Base-by-base conservation (phyloP, 2,888 invertebrate genomes). In the Microplitis manilae region DNA sequence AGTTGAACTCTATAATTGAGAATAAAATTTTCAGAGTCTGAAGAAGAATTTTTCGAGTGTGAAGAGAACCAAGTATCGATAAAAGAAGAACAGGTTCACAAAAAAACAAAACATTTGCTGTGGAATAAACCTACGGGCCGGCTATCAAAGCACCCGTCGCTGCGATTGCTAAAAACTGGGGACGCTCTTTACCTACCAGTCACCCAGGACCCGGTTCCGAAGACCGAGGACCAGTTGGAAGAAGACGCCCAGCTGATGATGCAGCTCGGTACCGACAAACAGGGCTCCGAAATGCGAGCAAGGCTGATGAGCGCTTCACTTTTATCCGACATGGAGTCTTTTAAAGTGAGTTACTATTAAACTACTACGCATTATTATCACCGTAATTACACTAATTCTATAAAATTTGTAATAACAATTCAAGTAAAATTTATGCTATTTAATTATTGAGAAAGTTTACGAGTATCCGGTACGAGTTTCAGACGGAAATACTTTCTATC, bases 301-400 rank as follows among this genome's bases (percentile, higher is more conserved):
- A 94, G 96, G 87, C 95, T 99, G 93, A 98, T 99, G 96, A 96
- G 97, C 88, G 97, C 98, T 0, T 96, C 97, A 0, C 91, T 99
- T 13, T 92, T 96, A 1, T 98, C 98, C 0, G 99, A 99, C 87
- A 98, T 99, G 98, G 97, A 98, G 89, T 96, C 98, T 0, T 99
- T 99, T 90, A 99, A 99, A 92, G 98, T 93, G 81, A 39, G 60
- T 74, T 68, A 13, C 50, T 50, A 50, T 50, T 50, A 50, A 50
- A 9, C 13, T 13, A 50, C 6, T 50, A 13, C 50, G 4, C 9
- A 7, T 8, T 40, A 68, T 64, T 9, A 60, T n/a, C 20, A 75
- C 20, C 5, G 62, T 17, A 62, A 62, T 62, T 17, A 17, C 20
- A 20, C 20, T 17, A 15, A 62, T 62, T 62, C n/a, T 8, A 15